These are phyloP conservation scores for Siphonodentalium dalli DNA, from an alignment of 2,888 invertebrate species.

Conservation along the genomic window DNA sequence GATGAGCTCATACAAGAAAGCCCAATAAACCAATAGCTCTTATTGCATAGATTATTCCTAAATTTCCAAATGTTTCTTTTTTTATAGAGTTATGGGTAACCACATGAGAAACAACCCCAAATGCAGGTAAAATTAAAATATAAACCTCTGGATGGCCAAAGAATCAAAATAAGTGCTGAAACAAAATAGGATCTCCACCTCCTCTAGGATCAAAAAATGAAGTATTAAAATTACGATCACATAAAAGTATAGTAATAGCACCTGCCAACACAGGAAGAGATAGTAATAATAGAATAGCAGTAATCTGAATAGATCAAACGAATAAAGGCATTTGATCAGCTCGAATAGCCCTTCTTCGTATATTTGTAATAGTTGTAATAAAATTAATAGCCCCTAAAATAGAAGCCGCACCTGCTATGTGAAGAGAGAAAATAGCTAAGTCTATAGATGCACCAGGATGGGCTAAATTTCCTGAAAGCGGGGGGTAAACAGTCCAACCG, in stretches of 20 bases:
- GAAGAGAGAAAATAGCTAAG: slow-evolving; percentile 79
- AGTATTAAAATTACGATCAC: slow-evolving; percentile 82
- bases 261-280: slow-evolving; percentile 80
- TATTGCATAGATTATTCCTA: slow-evolving; percentile 87
- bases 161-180: slow-evolving; percentile 87
- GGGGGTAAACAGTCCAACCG: slow-evolving; percentile 82
- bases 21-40: slow-evolving; percentile 81
- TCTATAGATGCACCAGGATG: slow-evolving; percentile 77
- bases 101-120: slow-evolving; percentile 83
- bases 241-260: slow-evolving; percentile 80
- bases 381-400: slow-evolving; percentile 82
- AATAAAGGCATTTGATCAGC: slow-evolving; percentile 77
- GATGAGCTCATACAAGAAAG: slow-evolving; percentile 85
- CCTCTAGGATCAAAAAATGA: slow-evolving; percentile 82
- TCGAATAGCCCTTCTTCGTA: slow-evolving; percentile 71
- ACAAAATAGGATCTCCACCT: slow-evolving; percentile 82
- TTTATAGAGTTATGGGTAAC: slow-evolving; percentile 72
- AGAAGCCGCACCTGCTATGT: slow-evolving; percentile 75
- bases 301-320: slow-evolving; percentile 77
- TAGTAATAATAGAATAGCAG: slow-evolving; percentile 73
- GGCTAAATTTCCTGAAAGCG: slow-evolving; percentile 72
- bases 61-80: slow-evolving; percentile 76
- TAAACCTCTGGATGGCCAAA: slow-evolving; percentile 89
- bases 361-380: slow-evolving; percentile 79
- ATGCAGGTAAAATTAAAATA: slow-evolving; percentile 84